These are phyloP conservation scores for Sebastes minor DNA, from an alignment of 2,797 vertebrate genomes.

Conservation along the genomic window DNA sequence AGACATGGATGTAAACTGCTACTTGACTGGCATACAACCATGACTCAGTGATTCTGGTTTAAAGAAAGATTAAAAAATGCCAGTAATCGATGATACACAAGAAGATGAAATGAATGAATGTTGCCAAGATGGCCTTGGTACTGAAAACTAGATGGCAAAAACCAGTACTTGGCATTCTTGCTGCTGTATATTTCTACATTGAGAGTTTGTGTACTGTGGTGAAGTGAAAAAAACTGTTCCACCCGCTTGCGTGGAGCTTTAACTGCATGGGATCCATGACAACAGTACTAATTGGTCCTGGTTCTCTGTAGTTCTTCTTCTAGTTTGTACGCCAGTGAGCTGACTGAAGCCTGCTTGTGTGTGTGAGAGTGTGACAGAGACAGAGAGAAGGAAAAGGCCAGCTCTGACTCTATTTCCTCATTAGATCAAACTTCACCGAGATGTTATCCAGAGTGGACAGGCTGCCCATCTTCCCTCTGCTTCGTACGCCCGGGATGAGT, in stretches of 20 bases:
- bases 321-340: neutral
- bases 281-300: conserved; percentile 32
- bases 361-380: neutral
- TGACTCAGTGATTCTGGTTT: too few species aligned
- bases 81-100: neutral
- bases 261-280: conserved; percentile 11
- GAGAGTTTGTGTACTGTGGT: neutral
- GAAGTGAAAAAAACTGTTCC: neutral
- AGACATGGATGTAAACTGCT: too few species aligned
- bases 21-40: too few species aligned
- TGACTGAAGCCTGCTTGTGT: neutral
- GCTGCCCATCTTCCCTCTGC: neutral
- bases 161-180: conserved; percentile 12
- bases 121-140: conserved; percentile 15
- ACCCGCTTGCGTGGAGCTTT: neutral
- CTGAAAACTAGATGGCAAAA: conserved; percentile 14
- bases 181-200: conserved; percentile 1
- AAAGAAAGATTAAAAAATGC: neutral
- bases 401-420: conserved; percentile 9
- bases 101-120: neutral
- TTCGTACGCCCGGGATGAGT: neutral
- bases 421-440: conserved; percentile 23
- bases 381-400: neutral
- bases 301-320: neutral
- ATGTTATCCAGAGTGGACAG: neutral